Percentiles rank a stretch among this genome's conserved stretches.
These are phyloP conservation scores for Gambusia holbrooki DNA, from an alignment of 2,113 vertebrate genomes.

Conservation along the genomic window DNA sequence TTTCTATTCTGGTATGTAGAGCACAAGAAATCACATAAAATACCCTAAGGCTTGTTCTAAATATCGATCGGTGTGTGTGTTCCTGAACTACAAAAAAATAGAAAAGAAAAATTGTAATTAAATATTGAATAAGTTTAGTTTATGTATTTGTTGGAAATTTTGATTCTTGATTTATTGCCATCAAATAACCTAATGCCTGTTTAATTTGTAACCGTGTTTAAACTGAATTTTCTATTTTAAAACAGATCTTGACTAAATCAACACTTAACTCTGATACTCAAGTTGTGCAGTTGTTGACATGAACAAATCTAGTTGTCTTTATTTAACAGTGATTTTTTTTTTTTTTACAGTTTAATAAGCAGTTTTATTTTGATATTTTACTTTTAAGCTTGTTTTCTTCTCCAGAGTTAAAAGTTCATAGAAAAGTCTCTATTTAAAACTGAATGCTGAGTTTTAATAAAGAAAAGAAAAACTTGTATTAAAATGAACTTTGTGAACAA, in stretches of 20 bases:
- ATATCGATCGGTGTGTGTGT: neutral
- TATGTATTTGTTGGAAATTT: neutral
- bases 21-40: neutral
- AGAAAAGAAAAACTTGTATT: neutral
- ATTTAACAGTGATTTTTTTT: too few species aligned
- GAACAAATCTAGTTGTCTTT: constrained; percentile 1
- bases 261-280: neutral
- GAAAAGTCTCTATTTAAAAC: neutral
- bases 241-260: neutral
- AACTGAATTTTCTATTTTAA: neutral
- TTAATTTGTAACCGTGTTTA: constrained; percentile 8
- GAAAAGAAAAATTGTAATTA: neutral
- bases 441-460: neutral
- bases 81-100: neutral
- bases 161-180: constrained; percentile 6
- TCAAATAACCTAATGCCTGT: neutral
- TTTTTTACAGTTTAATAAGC: neutral
- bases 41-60: neutral
- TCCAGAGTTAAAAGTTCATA: neutral
- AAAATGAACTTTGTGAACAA: constrained; percentile 14
- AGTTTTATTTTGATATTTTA: neutral
- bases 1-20: constrained; percentile 13
- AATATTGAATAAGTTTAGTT: neutral
- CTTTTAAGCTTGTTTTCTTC: neutral
- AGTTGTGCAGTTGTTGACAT: neutral